Evolutionary conservation across 2,797 vertebrate genomes (phyloP).

Genomic region (Hydrolagus colliei): DNA sequence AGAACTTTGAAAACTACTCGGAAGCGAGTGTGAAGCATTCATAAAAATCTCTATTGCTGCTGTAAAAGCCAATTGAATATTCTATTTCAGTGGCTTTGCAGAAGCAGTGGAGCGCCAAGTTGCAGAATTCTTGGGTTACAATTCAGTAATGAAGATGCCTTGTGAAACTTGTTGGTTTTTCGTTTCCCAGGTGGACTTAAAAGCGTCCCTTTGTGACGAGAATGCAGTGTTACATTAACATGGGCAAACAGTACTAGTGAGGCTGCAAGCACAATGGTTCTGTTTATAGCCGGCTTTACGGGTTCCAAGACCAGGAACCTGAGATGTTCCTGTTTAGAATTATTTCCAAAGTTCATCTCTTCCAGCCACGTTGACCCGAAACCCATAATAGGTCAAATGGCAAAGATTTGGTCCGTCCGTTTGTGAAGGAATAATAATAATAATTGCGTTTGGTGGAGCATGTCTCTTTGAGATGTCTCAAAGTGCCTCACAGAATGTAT

Average conservation of each 20-base stretch:
- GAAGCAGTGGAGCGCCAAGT: neutral
- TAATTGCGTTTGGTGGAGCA: no score
- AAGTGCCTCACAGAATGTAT: no score
- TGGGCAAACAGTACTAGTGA: neutral
- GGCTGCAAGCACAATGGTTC: neutral
- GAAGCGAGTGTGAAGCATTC: neutral
- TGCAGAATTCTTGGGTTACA: conserved; percentile 7
- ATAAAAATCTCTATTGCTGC: neutral
- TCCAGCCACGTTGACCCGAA: neutral
- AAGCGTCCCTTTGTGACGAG: conserved; percentile 17
- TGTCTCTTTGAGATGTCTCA: no score
- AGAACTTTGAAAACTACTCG: conserved; percentile 6
- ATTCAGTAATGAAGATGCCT: conserved; percentile 5
- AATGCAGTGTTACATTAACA: conserved; percentile 4
- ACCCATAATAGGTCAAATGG: neutral
- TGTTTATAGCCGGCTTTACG: conserved; percentile 3
- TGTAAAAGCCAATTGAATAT: neutral
- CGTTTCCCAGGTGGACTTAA: neutral
- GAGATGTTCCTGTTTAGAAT: neutral
- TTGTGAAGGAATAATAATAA: neutral
- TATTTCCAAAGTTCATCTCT: neutral
- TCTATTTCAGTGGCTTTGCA: conserved; percentile 16
- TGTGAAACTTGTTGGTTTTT: conserved; percentile 23
- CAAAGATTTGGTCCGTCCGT: conserved; percentile 20
- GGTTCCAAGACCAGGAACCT: conserved; percentile 1